Percentiles rank a stretch among this genome's conserved stretches.
These are phyloP conservation scores for human (Homo sapiens) DNA, from an alignment of 2,113 vertebrate genomes.

Conservation along the genomic window DNA sequence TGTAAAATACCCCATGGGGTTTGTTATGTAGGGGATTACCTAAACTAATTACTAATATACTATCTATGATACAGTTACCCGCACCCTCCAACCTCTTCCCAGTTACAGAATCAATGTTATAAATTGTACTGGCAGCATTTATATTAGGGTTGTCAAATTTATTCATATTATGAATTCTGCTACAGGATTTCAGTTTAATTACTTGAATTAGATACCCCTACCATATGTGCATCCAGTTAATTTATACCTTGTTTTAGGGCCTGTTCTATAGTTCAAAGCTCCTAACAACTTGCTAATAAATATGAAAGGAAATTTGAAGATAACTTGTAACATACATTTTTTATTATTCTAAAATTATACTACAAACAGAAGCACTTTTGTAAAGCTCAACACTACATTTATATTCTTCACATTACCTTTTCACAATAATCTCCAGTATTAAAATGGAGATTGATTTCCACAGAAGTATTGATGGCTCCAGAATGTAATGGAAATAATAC, in stretches of 20 bases:
- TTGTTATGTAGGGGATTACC: background rate
- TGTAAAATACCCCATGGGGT: background rate
- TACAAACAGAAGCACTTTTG: background rate
- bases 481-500: background rate
- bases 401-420: background rate
- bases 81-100: background rate
- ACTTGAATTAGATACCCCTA: background rate
- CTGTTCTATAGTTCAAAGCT: background rate
- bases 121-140: background rate
- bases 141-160: background rate
- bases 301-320: background rate
- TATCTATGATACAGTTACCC: background rate
- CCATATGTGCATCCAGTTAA: background rate
- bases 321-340: background rate
- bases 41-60: background rate
- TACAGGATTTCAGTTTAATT: background rate
- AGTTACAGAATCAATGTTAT: background rate
- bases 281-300: background rate
- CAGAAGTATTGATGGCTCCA: background rate
- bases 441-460: constrained; percentile 36
- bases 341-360: background rate
- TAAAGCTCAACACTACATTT: background rate
- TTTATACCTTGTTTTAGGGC: background rate
- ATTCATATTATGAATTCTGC: background rate
- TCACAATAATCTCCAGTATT: background rate